These are phyloP conservation scores for Tupaia tana DNA, from an alignment of 2,113 vertebrate species.

Conservation along the genomic window DNA sequence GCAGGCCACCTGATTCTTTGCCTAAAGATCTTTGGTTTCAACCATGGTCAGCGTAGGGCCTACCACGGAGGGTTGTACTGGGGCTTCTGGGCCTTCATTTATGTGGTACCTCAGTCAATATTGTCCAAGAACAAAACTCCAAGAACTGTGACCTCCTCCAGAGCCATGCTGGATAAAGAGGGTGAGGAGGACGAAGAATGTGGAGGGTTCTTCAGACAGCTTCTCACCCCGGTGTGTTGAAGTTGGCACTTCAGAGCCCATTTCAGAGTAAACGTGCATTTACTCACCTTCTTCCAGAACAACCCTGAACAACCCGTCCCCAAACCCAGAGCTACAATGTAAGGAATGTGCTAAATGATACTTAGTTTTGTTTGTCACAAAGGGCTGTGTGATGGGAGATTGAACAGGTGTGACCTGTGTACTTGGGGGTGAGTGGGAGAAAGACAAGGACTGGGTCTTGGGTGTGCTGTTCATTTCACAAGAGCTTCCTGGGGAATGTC, in stretches of 20 bases:
- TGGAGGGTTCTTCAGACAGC: background rate
- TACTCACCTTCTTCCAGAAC: background rate
- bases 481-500: background rate
- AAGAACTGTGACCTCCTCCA: background rate
- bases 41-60: background rate
- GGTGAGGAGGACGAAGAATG: background rate
- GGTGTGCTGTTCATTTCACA: background rate
- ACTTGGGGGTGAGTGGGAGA: background rate
- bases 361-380: background rate
- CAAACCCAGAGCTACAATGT: background rate
- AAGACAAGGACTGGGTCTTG: background rate
- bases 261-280: background rate
- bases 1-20: background rate
- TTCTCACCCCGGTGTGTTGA: background rate
- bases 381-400: background rate
- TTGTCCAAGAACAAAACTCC: slow-evolving; percentile 4
- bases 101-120: background rate
- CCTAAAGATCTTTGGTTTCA: background rate
- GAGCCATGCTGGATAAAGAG: background rate
- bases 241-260: background rate
- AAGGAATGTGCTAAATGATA: background rate
- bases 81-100: background rate
- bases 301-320: background rate
- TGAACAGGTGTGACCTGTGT: accelerated
- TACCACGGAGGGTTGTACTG: background rate